Evolutionary conservation across 1,140 invertebrate genomes (phyloP).

Genomic region (Heliconius hewitsoni): DNA sequence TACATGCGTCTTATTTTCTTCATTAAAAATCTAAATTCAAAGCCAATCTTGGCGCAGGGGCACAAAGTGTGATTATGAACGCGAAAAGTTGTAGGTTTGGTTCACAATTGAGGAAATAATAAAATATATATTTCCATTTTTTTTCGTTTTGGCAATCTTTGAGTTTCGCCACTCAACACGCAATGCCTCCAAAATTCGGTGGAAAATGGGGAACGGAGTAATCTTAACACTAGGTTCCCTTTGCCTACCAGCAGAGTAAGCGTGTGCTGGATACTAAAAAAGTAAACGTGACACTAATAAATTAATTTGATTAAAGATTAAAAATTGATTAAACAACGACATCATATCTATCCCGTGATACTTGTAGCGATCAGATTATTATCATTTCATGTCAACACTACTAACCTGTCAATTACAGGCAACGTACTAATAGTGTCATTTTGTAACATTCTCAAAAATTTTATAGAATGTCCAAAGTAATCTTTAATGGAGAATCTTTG

Average conservation of each 20-base stretch:
- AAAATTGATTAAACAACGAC: too few relatives aligned
- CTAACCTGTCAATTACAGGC: conserved; percentile 30
- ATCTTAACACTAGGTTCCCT: too few relatives aligned
- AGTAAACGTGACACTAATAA: too few relatives aligned
- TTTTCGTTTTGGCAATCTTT: too few relatives aligned
- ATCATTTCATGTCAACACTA: conserved; percentile 26
- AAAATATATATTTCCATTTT: too few relatives aligned
- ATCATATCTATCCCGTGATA: conserved; percentile 19
- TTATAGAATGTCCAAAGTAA: conserved; percentile 12
- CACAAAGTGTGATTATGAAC: not conserved
- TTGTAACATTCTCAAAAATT: conserved; percentile 21
- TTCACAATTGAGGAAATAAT: not conserved
- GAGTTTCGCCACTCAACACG: too few relatives aligned
- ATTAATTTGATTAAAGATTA: too few relatives aligned
- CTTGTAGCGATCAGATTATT: conserved; percentile 22
- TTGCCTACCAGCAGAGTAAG: too few relatives aligned
- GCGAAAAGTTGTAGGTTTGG: not conserved
- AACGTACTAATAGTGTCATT: conserved; percentile 22
- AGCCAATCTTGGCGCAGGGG: not conserved
- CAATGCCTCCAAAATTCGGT: too few relatives aligned
- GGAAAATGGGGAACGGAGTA: too few relatives aligned
- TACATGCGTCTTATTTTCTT: not conserved
- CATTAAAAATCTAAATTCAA: not conserved
- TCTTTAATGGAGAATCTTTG: conserved; percentile 16
- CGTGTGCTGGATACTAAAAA: too few relatives aligned